Evolutionary conservation across 2,888 invertebrate genomes (phyloP).

Genomic region (Cephalotes varians): DNA sequence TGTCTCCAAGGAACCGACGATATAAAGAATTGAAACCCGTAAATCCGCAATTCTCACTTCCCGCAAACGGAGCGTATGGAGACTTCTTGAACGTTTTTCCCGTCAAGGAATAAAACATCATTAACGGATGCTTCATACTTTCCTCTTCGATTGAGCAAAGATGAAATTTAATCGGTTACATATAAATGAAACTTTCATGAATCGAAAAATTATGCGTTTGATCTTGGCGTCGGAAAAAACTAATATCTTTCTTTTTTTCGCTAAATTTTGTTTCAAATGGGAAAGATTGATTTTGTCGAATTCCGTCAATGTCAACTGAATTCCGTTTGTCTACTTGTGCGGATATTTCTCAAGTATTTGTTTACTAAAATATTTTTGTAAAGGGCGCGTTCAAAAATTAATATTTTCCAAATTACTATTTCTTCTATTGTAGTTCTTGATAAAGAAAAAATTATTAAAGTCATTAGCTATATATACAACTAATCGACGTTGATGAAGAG

Average conservation of each 20-base stretch:
- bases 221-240: background rate
- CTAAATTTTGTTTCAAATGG: background rate
- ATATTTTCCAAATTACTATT: background rate
- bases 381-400: background rate
- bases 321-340: background rate
- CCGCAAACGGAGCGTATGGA: background rate
- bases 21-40: background rate
- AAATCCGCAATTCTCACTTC: slow-evolving; percentile 25
- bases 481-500: background rate
- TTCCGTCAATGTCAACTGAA: background rate
- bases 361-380: background rate
- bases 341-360: background rate
- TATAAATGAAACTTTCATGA: background rate
- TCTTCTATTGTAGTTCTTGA: background rate
- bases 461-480: background rate
- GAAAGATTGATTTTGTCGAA: background rate
- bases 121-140: background rate
- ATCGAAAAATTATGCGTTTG: background rate
- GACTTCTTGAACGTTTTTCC: background rate
- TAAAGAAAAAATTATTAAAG: background rate
- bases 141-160: too few species aligned
- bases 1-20: background rate
- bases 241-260: background rate
- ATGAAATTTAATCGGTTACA: background rate
- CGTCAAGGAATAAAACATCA: background rate